Base-by-base conservation (phyloP, 2,888 invertebrate genomes). In the Trichopria drosophilae region DNA sequence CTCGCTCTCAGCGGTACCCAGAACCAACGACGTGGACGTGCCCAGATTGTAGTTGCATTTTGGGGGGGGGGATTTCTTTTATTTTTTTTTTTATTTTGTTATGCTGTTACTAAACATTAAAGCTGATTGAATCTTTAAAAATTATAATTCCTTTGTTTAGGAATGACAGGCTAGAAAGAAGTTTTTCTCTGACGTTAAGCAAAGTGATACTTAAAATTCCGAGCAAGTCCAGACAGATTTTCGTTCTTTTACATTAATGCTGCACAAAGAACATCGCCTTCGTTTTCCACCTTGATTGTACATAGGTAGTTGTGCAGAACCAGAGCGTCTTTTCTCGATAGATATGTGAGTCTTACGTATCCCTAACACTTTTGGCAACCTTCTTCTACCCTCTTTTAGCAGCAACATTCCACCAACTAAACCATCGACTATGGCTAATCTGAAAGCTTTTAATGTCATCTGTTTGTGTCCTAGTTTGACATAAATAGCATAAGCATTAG, bases 401-500 rank as follows among this genome's bases (percentile, higher is more conserved):
- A 44, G 28, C 6, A 28, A 6, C n/a, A 28, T 5, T 3, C 28
- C 28, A 28, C 28, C 28, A 12, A 28, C 28, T 28, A 28, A 5
- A 3, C 6, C 28, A 28, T 28, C 28, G n/a, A 28, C 28, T 12
- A 28, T 5, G 3, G 28, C 28, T 6, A 28, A 28, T 28, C 28
- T 28, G 13, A 28, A 28, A 3, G 3, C 13, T 28, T 28, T 28
- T 5, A 6, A 28, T 12, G n/a, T 28, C 28, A 28, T 4, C n/a
- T 28, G n/a, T 28, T 28, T 28, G 23, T 44, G 37, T 13, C 34
- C 19, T 43, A 29, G 7, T 37, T 46, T 37, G 19, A 26, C 32
- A 18, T 52, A 43, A 37, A 52, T 37, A n/a, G 43, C 41, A 23
- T 31, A 52, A 1, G 42, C 53, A 9, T 53, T 53, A 1, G 20